Evolutionary conservation across 2,888 invertebrate genomes (phyloP), one percentile per base, ranked within the genome.

Genomic region (Drosophila cyrtoloma): DNA sequence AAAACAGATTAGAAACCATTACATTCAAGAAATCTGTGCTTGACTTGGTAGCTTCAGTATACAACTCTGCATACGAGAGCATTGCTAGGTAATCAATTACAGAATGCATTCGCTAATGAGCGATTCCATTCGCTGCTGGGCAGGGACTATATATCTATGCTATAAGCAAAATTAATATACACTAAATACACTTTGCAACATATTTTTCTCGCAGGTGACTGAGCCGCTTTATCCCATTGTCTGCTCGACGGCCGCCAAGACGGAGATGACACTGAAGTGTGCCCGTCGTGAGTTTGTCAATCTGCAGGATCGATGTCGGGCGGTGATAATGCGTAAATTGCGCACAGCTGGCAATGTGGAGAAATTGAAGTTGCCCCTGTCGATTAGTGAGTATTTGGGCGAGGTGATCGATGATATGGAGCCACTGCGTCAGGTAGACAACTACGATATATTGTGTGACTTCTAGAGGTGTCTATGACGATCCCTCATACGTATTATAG

Each of bases 191-290:
- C 10, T 5, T n/a, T 42, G n/a, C 42, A 42, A 42, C 12, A 44
- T 6, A 30, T 44, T 50, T 61, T 9, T 33, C 12, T 63, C 65
- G 0, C 73, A 93, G 89, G 93, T 95, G 2, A 94, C 94, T 66
- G 95, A 95, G 77, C 95, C 95, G 3, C 93, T 96, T 3, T 96
- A 94, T 91, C 96, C 96, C 0, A 95, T 96, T 67, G 94, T 96
- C 14, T 95, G 95, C 84, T 96, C 96, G 3, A 96, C 96, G 0
- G 96, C 96, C 0, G 96, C 96, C 26, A 96, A 96, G 93, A 96
- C 96, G 3, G 95, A 96, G 93, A 96, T 96, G 96, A 94, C 95
- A 0, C 92, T 96, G 26, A 94, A 94, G 37, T 93, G 93, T 35
- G 94, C 95, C 81, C 94, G 95, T 74, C 92, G 96, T 50, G 95